Conservation (phyloP, 1,140 invertebrate species). For the Polyergus mexicanus region DNA sequence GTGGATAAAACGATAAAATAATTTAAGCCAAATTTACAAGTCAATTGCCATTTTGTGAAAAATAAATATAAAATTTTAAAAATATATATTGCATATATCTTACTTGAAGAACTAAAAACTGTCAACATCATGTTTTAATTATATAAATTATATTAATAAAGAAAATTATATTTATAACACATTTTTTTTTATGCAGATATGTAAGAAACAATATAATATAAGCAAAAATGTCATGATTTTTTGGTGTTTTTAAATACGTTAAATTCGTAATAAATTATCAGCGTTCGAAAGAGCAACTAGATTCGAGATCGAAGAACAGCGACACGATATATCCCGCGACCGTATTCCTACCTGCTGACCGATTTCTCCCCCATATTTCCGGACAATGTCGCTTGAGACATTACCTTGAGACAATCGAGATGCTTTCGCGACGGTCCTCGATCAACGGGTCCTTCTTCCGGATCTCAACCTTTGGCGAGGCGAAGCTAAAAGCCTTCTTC, state of each 20-base stretch:
- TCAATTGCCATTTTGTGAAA: neutral
- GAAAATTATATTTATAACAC: neutral
- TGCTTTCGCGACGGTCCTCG: constrained; percentile 84
- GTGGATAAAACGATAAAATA: neutral
- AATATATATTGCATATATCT: neutral
- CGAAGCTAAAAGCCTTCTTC: constrained; percentile 89
- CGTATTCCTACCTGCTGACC: constrained; percentile 64
- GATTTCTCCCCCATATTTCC: constrained; percentile 58
- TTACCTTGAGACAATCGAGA: constrained; percentile 88
- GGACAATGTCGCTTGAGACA: constrained; percentile 68
- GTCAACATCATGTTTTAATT: neutral
- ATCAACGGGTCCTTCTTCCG: constrained; percentile 87
- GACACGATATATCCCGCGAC: constrained; percentile 44
- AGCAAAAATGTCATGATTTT: neutral
- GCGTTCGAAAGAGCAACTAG: neutral
- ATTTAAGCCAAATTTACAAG: neutral
- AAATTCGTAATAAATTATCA: constrained; percentile 6
- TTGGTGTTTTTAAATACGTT: neutral
- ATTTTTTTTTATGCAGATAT: neutral
- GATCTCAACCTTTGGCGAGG: constrained; percentile 84
- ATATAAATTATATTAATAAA: neutral
- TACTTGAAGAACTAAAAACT: neutral
- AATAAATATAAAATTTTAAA: constrained; percentile 1
- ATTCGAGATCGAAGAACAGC: constrained; percentile 63
- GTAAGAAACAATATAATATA: neutral